phyloP scores from a whole-genome alignment of 2,797 vertebrate genomes.

The Morelia viridis region DNA sequence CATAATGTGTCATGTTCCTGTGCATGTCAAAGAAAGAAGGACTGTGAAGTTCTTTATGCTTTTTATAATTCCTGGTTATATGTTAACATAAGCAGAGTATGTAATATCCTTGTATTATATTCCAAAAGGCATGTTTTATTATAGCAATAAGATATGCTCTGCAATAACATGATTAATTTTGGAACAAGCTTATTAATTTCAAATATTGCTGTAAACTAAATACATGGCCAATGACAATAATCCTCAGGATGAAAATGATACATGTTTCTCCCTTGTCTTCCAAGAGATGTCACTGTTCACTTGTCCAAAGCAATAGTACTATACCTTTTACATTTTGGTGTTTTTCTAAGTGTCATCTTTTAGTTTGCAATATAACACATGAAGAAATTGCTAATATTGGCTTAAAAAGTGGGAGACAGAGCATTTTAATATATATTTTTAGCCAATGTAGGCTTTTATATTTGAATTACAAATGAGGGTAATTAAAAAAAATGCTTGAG shows the following conservation, averaged over 20 bases:
- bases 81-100: not conserved
- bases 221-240: not conserved
- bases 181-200: slow-evolving; percentile 12
- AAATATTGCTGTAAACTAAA: not conserved
- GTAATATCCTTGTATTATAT: not conserved
- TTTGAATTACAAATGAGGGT: slow-evolving; percentile 11
- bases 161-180: not conserved
- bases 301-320: slow-evolving; percentile 49
- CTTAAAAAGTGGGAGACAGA: not conserved
- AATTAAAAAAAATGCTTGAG: slow-evolving; percentile 19
- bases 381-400: not conserved
- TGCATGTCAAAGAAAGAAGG: not conserved
- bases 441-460: not conserved
- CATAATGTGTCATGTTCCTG: not conserved
- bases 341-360: not conserved
- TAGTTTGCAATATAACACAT: not conserved
- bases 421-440: not conserved
- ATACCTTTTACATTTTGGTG: slow-evolving; percentile 44
- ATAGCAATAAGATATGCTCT: not conserved
- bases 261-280: slow-evolving; percentile 35
- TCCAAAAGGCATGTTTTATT: not conserved
- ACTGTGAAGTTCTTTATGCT: not conserved
- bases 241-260: slow-evolving; percentile 13
- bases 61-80: not conserved
- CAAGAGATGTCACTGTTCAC: slow-evolving; percentile 70